These are phyloP conservation scores for Tachycineta bicolor DNA, from an alignment of 2,113 vertebrate species.

Conservation along the genomic window DNA sequence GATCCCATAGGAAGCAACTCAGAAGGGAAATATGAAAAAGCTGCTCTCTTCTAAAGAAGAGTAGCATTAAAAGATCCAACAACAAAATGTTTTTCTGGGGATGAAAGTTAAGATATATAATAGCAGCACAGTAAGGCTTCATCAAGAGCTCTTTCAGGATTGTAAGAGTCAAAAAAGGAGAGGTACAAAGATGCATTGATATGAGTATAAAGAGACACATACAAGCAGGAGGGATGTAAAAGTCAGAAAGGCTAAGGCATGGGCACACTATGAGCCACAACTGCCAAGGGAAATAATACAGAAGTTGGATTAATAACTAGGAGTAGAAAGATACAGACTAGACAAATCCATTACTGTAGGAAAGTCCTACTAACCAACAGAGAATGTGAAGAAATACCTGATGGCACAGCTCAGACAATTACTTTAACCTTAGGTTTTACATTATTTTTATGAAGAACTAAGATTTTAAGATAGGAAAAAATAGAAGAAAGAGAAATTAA, in stretches of 20 bases:
- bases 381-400: not conserved
- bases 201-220: not conserved
- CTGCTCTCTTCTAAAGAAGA: not conserved
- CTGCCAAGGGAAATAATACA: not conserved
- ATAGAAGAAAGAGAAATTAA: not conserved
- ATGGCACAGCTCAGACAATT: not conserved
- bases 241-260: not conserved
- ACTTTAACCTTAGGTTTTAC: not conserved
- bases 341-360: not conserved
- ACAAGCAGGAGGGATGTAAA: not conserved
- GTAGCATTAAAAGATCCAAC: not conserved
- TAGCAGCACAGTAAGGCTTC: not conserved
- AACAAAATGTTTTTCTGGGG: not conserved
- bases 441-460: not conserved
- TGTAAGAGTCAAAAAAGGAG: not conserved
- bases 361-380: not conserved
- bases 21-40: slow-evolving; percentile 10
- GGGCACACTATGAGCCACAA: not conserved
- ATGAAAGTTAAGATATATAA: slow-evolving; percentile 16
- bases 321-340: not conserved
- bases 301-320: not conserved
- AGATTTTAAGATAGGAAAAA: not conserved
- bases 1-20: slow-evolving; percentile 16
- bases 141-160: slow-evolving; percentile 25
- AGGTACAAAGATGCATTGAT: slow-evolving; percentile 3